These are phyloP conservation scores for Aplysina aerophoba DNA, from an alignment of 37 sponge, comb jelly and placozoan species.

Conservation along the genomic window DNA sequence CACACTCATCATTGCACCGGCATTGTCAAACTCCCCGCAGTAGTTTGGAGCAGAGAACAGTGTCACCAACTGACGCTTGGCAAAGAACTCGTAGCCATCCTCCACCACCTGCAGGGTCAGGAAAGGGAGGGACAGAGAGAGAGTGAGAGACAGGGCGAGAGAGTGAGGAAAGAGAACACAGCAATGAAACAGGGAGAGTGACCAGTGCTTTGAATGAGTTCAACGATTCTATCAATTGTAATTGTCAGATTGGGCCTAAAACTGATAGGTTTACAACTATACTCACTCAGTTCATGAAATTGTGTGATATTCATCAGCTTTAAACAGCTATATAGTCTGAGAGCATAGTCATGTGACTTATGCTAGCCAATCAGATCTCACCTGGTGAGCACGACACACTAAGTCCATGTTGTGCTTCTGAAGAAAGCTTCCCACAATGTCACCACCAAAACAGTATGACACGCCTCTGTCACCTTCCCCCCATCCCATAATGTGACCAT, in stretches of 20 bases:
- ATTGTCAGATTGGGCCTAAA: no score
- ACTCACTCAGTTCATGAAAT: no score
- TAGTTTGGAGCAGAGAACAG: constrained; percentile 97
- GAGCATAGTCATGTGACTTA: neutral
- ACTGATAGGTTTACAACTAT: no score
- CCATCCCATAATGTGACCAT: constrained; percentile 95
- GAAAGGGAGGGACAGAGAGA: no score
- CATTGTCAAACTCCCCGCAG: constrained; percentile 98
- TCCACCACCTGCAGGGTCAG: constrained; percentile 73
- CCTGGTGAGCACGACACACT: constrained; percentile 98
- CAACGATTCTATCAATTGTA: no score
- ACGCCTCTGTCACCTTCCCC: constrained; percentile 99
- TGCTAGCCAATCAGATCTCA: constrained; percentile 26
- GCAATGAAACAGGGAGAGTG: no score
- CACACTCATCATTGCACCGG: constrained; percentile 97
- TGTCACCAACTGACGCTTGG: constrained; percentile 94
- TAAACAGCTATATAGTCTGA: no score
- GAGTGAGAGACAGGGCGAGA: no score
- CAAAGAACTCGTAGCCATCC: constrained; percentile 98
- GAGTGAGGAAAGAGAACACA: no score
- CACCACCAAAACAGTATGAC: constrained; percentile 97
- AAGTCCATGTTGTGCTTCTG: constrained; percentile 95
- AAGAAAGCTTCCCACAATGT: constrained; percentile 94
- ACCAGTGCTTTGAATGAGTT: no score
- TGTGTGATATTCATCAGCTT: no score